Evolutionary conservation across 2,888 invertebrate genomes (phyloP).

Genomic region (Ypsolopha sequella): DNA sequence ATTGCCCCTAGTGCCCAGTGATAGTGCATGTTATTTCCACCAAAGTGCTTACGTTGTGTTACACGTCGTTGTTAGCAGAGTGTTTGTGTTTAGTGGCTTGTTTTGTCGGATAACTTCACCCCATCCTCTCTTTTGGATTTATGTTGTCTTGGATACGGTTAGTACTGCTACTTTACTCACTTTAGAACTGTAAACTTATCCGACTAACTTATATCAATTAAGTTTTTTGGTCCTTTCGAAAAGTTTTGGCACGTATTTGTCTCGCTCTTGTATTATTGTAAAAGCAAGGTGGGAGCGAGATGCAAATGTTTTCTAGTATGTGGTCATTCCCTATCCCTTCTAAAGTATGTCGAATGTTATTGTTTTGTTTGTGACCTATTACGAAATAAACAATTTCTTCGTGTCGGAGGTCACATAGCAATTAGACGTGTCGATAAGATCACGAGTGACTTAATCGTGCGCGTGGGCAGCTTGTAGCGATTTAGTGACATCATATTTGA

Average conservation of each 20-base stretch:
- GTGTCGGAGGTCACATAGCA: not conserved
- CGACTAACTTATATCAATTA: constrained; percentile 9
- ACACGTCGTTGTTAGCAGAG: constrained; percentile 14
- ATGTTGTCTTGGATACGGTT: constrained; percentile 60
- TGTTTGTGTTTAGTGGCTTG: constrained; percentile 37
- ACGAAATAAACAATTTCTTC: constrained; percentile 39
- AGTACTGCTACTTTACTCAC: constrained; percentile 16
- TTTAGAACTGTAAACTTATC: not conserved
- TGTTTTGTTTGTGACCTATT: constrained; percentile 58
- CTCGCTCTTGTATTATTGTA: constrained; percentile 15
- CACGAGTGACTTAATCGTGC: constrained; percentile 23
- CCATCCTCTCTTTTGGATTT: constrained; percentile 59
- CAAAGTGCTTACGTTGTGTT: constrained; percentile 35
- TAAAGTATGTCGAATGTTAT: constrained; percentile 57
- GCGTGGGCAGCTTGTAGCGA: constrained; percentile 31
- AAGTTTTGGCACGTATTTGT: constrained; percentile 50
- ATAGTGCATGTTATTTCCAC: constrained; percentile 39
- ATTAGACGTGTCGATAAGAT: not conserved
- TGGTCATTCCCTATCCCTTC: constrained; percentile 37
- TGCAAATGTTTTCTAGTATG: constrained; percentile 21
- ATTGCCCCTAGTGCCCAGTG: constrained; percentile 30
- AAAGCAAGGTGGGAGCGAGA: constrained; percentile 13
- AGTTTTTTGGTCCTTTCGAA: constrained; percentile 24
- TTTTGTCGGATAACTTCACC: constrained; percentile 47
- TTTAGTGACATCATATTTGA: constrained; percentile 38